phyloP scores from a whole-genome alignment of 2,797 vertebrate species.

The Lophotriccus pileatus region DNA sequence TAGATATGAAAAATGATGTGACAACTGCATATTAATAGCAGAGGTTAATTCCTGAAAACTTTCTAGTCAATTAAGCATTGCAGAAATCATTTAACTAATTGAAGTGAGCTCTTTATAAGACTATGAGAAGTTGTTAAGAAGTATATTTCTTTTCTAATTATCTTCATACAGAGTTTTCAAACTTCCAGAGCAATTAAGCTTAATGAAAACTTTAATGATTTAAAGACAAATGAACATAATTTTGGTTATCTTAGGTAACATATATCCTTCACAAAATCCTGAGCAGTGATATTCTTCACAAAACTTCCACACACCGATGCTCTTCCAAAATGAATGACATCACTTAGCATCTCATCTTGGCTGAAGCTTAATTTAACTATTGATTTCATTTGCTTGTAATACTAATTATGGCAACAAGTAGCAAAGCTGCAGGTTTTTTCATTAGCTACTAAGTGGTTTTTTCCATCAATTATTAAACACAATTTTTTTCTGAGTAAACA shows the following conservation, averaged over 20 bases:
- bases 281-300: neutral
- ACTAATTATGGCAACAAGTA: neutral
- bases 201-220: constrained; percentile 4
- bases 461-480: neutral
- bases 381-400: neutral
- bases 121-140: neutral
- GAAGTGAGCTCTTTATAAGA: neutral
- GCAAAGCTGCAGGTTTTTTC: neutral
- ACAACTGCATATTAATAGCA: neutral
- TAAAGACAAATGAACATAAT: neutral
- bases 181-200: constrained; percentile 1
- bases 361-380: neutral
- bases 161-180: neutral
- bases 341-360: neutral
- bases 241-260: neutral
- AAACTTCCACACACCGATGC: neutral
- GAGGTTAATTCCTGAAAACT: neutral
- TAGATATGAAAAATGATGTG: neutral
- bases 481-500: neutral
- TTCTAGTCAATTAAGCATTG: neutral
- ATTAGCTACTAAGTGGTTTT: neutral
- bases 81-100: constrained; percentile 5
- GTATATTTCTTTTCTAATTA: constrained; percentile 17
- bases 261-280: neutral
- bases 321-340: neutral